A percentile compares a stretch with the other conserved stretches of the same genome.
These are phyloP conservation scores for Canis aureus DNA, from an alignment of 2,113 vertebrate species.

Conservation along the genomic window DNA sequence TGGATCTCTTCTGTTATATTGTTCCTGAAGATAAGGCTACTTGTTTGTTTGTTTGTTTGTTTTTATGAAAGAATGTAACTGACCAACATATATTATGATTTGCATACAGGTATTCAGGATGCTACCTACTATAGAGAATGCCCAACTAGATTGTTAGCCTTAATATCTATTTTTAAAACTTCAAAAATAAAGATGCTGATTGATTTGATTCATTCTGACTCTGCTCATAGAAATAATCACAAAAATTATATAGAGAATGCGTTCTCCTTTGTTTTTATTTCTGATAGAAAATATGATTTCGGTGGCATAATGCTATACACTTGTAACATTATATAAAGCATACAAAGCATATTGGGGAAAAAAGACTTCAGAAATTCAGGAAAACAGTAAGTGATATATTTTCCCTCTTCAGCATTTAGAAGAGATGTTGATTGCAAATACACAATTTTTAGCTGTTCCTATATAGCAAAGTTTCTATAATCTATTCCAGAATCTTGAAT, in stretches of 20 bases:
- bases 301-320: neutral
- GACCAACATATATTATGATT: neutral
- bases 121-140: neutral
- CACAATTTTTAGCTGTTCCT: neutral
- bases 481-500: constrained; percentile 49
- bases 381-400: constrained; percentile 4
- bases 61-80: neutral
- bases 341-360: neutral
- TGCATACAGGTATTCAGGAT: neutral
- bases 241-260: neutral
- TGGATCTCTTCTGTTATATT: neutral
- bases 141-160: neutral
- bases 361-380: constrained; percentile 26
- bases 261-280: neutral
- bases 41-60: neutral
- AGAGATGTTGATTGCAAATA: constrained; percentile 55
- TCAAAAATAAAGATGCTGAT: neutral
- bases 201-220: neutral
- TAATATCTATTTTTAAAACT: neutral
- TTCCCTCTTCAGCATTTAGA: constrained; percentile 44
- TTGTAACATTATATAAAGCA: neutral
- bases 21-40: neutral
- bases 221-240: neutral
- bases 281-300: neutral
- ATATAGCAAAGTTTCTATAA: constrained; percentile 41